Base-by-base conservation (phyloP, 2,113 vertebrate genomes). In the Aspiorhynchus laticeps region DNA sequence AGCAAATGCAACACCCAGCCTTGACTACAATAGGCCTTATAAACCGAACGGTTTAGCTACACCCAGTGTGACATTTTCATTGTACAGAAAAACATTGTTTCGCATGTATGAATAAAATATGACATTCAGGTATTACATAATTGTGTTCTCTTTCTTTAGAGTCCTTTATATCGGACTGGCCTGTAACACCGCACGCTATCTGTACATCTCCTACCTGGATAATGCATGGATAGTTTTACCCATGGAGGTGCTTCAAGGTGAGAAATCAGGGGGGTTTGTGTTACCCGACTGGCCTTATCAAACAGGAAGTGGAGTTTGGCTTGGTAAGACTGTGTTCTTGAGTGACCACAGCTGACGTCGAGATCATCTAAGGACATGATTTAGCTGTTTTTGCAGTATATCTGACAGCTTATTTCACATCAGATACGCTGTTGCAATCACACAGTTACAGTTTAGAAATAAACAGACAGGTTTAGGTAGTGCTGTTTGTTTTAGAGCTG, bases 191-290 rank as follows among this genome's bases (percentile, higher is more conserved):
- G 97, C 97, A 38, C 97, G 98, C 1, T 99, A 98, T 92, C 95
- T 99, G 85, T 99, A 99, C 92, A 99, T 99, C 93, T 99, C 98
- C 0, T 99, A 99, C 87, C 94, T 99, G 94, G 92, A 97, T 89
- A 99, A 98, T 1, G 98, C 98, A 88, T 99, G 98, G 98, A 96
- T 95, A 0, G 98, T 99, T 36, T 96, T 99, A 91, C 98, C 98
- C 0, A 97, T 99, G 98, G 98, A 99, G 92, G 94, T 99, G 73
- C 96, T 99, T 75, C 98, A 99, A 96, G 98, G 98, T 99, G 94
- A 96, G 75, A 53, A 24, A 38, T 77, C 5, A 59, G 33, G 5
- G 28, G 28, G 65, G 12, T 24, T 19, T 46, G 74, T 48, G 41
- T 43, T 24, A 28, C 31, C 33, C 51, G 43, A 11, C 28, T 9